Evolutionary conservation across 2,888 invertebrate species (phyloP).

Genomic region (Volucella bombylans): DNA sequence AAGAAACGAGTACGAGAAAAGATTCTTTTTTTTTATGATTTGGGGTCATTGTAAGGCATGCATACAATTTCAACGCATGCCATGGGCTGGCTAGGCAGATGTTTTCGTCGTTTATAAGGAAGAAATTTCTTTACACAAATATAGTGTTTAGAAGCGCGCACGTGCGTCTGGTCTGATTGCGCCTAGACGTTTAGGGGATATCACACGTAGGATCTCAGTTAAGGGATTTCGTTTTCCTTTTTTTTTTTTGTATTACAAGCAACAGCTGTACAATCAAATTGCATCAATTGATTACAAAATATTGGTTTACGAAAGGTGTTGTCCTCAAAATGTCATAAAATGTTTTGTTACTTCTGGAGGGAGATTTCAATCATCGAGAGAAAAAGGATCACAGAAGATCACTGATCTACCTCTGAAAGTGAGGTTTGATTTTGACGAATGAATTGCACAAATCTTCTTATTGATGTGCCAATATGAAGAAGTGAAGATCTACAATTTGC

Average conservation of each 20-base stretch:
- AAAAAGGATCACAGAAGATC: no score
- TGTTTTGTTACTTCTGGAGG: no score
- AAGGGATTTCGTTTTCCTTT: neutral
- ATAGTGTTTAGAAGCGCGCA: constrained; percentile 6
- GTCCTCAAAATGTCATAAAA: no score
- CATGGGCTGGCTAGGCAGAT: constrained; percentile 27
- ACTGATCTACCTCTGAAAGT: no score
- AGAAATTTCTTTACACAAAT: neutral
- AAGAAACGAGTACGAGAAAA: neutral
- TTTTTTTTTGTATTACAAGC: neutral
- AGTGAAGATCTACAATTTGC: no score
- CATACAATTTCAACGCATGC: constrained; percentile 3
- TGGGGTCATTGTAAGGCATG: constrained; percentile 27
- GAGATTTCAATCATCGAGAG: no score
- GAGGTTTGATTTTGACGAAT: no score
- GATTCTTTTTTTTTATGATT: neutral
- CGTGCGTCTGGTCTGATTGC: constrained; percentile 40
- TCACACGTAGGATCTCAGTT: constrained; percentile 20
- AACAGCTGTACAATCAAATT: constrained; percentile 23
- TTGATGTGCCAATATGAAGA: no score
- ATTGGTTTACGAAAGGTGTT: no score
- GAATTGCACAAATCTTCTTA: no score
- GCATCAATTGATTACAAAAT: neutral
- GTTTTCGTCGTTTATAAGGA: constrained; percentile 16
- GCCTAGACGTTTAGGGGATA: constrained; percentile 44